Evolutionary conservation across 2,797 vertebrate genomes (phyloP).

Genomic region (Nannoperca obscura): DNA sequence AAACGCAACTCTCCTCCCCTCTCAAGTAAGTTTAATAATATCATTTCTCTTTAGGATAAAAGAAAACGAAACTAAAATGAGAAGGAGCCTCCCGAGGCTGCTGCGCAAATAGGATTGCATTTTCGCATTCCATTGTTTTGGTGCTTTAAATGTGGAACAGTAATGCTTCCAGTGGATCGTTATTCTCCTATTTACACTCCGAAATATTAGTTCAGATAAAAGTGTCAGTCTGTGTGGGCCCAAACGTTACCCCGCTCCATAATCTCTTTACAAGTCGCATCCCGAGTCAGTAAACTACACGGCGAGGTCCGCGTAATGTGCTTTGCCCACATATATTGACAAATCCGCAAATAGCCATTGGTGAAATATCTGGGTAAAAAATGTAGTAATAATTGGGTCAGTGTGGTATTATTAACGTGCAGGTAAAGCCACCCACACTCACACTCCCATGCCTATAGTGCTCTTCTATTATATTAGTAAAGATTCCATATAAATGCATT

Average conservation of each 20-base stretch:
- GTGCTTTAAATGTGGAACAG: background rate
- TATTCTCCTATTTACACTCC: background rate
- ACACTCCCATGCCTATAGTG: background rate
- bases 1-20: background rate
- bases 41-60: background rate
- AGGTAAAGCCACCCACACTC: background rate
- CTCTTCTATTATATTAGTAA: background rate
- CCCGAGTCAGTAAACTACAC: background rate
- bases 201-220: background rate
- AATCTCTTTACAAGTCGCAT: background rate
- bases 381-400: background rate
- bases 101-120: background rate
- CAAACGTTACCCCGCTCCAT: no score
- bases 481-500: background rate
- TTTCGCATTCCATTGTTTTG: background rate
- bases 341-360: background rate
- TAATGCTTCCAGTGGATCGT: background rate
- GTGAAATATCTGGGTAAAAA: background rate
- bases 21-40: background rate
- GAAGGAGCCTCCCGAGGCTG: background rate
- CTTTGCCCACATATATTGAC: background rate
- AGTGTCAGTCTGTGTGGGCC: background rate
- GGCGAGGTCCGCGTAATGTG: background rate
- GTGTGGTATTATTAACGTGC: background rate
- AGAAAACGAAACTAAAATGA: slow-evolving; percentile 28